Conservation (phyloP, 2,888 invertebrate species). For the Cheilosia grossa region DNA sequence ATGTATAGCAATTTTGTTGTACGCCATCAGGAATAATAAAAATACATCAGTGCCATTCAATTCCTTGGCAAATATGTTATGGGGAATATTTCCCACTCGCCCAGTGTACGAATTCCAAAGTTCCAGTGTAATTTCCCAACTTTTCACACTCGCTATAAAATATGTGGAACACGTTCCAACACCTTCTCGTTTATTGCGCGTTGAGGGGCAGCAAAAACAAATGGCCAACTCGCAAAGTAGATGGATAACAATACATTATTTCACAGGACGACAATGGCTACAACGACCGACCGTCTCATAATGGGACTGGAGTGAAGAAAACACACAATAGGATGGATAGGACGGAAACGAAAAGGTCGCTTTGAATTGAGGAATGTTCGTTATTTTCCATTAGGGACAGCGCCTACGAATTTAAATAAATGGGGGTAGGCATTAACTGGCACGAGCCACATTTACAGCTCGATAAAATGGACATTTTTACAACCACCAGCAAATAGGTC, state of each 20-base stretch:
- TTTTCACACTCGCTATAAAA: conserved; percentile 47
- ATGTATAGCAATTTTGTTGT: background rate
- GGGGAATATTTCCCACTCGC: conserved; percentile 28
- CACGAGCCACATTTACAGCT: conserved; percentile 37
- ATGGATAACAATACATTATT: conserved; percentile 25
- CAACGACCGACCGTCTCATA: conserved; percentile 21
- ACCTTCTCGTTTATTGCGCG: conserved; percentile 70
- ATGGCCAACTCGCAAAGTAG: conserved; percentile 43
- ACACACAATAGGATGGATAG: background rate
- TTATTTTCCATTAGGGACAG: conserved; percentile 64
- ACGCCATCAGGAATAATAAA: conserved; percentile 18
- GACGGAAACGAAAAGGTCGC: conserved; percentile 12
- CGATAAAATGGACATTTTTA: conserved; percentile 41
- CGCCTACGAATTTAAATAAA: conserved; percentile 62
- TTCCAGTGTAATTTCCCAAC: conserved; percentile 38
- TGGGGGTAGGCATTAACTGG: conserved; percentile 62
- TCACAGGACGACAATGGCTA: conserved; percentile 18
- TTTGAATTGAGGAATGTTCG: conserved; percentile 59
- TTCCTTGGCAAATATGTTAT: conserved; percentile 30
- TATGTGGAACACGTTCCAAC: conserved; percentile 69
- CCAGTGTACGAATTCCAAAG: conserved; percentile 23
- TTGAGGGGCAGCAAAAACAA: conserved; percentile 51
- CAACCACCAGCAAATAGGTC: conserved; percentile 4
- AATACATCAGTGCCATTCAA: conserved; percentile 46
- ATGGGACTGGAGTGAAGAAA: conserved; percentile 28